A percentile compares a stretch with the other conserved stretches of the same genome.
These are phyloP conservation scores for Tachypleus tridentatus DNA, from an alignment of 1,140 invertebrate genomes.

Conservation along the genomic window DNA sequence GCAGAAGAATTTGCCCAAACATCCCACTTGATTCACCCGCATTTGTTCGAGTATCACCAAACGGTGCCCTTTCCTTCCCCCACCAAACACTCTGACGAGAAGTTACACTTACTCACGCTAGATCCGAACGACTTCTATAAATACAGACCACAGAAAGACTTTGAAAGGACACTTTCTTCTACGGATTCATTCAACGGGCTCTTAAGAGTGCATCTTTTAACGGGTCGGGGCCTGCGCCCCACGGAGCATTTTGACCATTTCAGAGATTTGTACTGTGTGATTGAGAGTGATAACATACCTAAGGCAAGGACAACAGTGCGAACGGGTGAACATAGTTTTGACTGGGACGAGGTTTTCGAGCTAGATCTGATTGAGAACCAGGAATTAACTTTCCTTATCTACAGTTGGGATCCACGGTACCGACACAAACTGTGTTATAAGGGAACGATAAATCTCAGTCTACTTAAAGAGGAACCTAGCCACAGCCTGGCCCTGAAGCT, in stretches of 20 bases:
- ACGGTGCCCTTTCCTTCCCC: constrained; percentile 52
- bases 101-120: constrained; percentile 18
- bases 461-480: constrained; percentile 57
- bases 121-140: constrained; percentile 23
- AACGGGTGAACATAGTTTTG: constrained; percentile 92
- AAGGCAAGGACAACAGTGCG: constrained; percentile 95
- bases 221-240: constrained; percentile 23
- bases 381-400: constrained; percentile 89
- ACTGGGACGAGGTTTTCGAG: constrained; percentile 99
- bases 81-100: constrained; percentile 37
- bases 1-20: too few relatives aligned
- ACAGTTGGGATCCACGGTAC: constrained; percentile 95
- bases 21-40: constrained; percentile 18
- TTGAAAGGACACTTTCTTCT: constrained; percentile 11
- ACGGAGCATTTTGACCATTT: constrained; percentile 18
- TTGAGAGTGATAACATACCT: constrained; percentile 93
- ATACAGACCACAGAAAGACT: constrained; percentile 19
- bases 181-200: constrained; percentile 22
- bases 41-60: constrained; percentile 16
- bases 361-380: constrained; percentile 87
- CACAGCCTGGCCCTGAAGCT: constrained; percentile 68
- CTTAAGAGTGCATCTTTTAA: constrained; percentile 24
- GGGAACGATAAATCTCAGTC: constrained; percentile 67
- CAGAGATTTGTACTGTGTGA: constrained; percentile 88
- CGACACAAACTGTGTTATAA: constrained; percentile 91